Conservation (phyloP, 2,888 invertebrate genomes). For the Tricholauxania praeusta region DNA sequence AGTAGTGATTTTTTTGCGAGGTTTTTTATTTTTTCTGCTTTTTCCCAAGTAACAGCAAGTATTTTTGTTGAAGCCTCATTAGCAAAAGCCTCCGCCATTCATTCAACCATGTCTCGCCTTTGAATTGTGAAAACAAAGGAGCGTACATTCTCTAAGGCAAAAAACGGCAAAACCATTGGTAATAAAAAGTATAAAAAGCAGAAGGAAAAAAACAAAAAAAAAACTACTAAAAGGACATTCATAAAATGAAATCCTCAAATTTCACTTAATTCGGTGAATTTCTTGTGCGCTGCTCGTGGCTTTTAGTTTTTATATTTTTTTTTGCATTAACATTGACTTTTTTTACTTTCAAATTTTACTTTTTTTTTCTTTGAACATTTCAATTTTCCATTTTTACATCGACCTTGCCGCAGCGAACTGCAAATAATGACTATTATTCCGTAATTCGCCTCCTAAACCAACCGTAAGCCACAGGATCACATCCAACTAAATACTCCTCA, state of each 20-base stretch:
- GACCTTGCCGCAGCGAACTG: conserved; percentile 37
- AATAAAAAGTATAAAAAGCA: neutral
- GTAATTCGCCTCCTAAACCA: conserved; percentile 36
- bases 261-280: conserved; percentile 30
- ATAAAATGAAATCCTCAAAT: conserved; percentile 28
- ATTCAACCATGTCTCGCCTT: conserved; percentile 33
- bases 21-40: conserved; percentile 3
- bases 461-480: conserved; percentile 30
- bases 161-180: conserved; percentile 24
- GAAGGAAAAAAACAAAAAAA: conserved; percentile 9
- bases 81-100: conserved; percentile 31
- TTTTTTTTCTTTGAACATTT: conserved; percentile 22
- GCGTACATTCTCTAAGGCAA: conserved; percentile 10
- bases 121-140: conserved; percentile 33
- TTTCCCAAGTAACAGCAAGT: neutral
- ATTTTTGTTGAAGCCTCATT: conserved; percentile 31
- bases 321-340: neutral
- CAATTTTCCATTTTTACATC: conserved; percentile 27
- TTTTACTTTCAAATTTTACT: neutral
- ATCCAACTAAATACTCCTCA: conserved; percentile 19
- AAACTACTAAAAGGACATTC: conserved; percentile 26
- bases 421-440: conserved; percentile 37
- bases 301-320: conserved; percentile 5
- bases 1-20: conserved; percentile 5
- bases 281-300: conserved; percentile 10